Conservation (phyloP, 2,797 vertebrate species). For the Rhinatrema bivittatum region DNA sequence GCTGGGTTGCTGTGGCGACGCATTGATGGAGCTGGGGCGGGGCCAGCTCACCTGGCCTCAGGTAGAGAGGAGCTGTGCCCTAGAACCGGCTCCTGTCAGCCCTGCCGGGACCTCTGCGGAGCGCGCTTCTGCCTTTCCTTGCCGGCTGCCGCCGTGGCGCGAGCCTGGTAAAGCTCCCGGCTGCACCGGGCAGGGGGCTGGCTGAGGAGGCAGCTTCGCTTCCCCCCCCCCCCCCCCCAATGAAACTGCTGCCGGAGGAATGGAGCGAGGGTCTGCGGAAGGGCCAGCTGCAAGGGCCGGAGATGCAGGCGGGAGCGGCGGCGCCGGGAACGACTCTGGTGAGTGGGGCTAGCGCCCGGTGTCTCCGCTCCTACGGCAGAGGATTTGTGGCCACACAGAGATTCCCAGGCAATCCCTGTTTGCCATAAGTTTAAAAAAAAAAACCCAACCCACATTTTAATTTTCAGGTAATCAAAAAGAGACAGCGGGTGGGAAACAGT, state of each 20-base stretch:
- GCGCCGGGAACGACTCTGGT: conserved; percentile 17
- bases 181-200: too few species aligned
- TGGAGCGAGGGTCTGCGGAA: conserved; percentile 25
- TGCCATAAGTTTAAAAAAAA: too few species aligned
- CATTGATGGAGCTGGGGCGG: not conserved
- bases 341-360: not conserved
- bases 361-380: not conserved
- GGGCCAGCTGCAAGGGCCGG: conserved; percentile 5
- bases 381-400: too few species aligned
- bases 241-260: conserved; percentile 32
- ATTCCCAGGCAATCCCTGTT: too few species aligned
- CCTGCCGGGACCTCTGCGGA: not conserved
- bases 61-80: not conserved
- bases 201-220: not conserved
- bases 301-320: conserved; percentile 49
- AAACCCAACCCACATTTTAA: too few species aligned
- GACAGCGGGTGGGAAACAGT: too few species aligned
- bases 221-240: not conserved
- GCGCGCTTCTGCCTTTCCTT: too few species aligned
- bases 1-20: not conserved
- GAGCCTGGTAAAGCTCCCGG: too few species aligned
- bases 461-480: too few species aligned
- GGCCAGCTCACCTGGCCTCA: conserved; percentile 1
- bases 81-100: not conserved
- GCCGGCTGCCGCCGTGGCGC: not conserved